Evolutionary conservation across 2,888 invertebrate genomes (phyloP).

Genomic region (Lasioglossum villosulum): DNA sequence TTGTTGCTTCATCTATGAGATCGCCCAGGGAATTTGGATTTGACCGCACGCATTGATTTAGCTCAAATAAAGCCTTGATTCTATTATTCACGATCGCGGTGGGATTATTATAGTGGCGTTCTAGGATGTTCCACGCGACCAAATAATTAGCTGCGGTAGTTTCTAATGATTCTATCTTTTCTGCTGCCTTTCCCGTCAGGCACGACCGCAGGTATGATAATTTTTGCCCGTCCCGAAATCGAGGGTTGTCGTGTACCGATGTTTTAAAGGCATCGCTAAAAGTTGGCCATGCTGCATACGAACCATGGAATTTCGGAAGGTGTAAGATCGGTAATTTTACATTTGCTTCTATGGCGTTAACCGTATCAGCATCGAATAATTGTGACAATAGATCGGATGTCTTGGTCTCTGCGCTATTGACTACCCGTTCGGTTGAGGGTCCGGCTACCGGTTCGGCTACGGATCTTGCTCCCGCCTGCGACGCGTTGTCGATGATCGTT

Average conservation of each 20-base stretch:
- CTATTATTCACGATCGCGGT: constrained; percentile 20
- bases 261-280: constrained; percentile 25
- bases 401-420: no score
- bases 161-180: no score
- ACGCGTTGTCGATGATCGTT: no score
- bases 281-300: constrained; percentile 13
- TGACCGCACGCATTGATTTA: no score
- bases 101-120: constrained; percentile 8
- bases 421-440: no score
- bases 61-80: background rate
- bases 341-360: background rate
- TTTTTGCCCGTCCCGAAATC: constrained; percentile 8
- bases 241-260: constrained; percentile 2
- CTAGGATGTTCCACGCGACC: constrained; percentile 13
- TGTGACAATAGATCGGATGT: no score
- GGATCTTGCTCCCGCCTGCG: no score
- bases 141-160: constrained; percentile 6
- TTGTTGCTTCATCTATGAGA: no score
- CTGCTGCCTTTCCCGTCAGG: background rate
- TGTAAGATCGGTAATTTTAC: constrained; percentile 4
- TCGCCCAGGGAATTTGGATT: no score
- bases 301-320: constrained; percentile 14
- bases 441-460: no score
- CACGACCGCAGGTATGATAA: constrained; percentile 31
- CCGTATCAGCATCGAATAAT: no score